phyloP scores from a whole-genome alignment of 2,113 vertebrate genomes.

The Pristiophorus japonicus region DNA sequence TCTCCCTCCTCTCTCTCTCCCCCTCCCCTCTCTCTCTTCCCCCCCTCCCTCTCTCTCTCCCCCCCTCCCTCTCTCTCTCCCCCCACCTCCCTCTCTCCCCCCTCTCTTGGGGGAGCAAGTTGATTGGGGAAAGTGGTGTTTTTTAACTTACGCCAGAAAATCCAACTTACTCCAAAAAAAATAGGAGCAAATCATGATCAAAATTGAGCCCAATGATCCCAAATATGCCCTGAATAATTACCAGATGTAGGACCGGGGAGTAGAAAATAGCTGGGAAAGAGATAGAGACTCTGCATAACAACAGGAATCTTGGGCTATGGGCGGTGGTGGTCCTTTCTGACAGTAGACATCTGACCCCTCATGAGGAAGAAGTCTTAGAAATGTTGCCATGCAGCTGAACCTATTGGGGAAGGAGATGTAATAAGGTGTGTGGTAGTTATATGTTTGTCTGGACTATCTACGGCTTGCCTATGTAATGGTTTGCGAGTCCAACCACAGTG shows the following conservation, averaged over 20 bases:
- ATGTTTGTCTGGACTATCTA: neutral
- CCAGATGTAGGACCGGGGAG: neutral
- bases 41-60: no score
- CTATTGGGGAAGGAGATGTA: neutral
- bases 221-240: neutral
- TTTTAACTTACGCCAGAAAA: no score
- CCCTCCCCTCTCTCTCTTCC: no score
- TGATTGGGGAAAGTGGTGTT: no score
- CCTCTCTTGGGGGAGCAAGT: no score
- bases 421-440: neutral
- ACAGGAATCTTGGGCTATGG: neutral
- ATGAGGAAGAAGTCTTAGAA: neutral
- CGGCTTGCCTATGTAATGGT: neutral
- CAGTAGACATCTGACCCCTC: no score
- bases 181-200: no score
- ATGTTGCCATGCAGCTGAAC: neutral
- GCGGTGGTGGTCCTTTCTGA: neutral
- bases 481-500: neutral
- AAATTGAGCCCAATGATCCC: no score
- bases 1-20: no score
- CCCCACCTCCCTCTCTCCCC: no score
- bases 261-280: neutral
- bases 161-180: no score
- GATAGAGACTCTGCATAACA: neutral
- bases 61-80: no score